Base-by-base conservation (phyloP, 2,113 vertebrate genomes). In the Acinonyx jubatus region DNA sequence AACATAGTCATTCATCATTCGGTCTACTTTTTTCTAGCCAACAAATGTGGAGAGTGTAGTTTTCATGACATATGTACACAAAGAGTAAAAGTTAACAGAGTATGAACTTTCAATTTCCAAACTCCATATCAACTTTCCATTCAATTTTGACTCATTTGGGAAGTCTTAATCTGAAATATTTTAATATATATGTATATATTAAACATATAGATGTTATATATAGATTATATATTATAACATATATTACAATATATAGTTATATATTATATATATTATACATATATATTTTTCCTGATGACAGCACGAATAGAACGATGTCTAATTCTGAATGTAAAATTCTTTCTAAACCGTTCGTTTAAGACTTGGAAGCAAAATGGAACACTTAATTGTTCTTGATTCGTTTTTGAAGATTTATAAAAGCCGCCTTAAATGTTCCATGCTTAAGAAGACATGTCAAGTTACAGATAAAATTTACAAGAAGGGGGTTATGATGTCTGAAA, bases 401-500 rank as follows among this genome's bases (percentile, higher is more conserved):
- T 94, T 74, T 68, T 69, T 63, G 73, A 96, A 86, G 85, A 83
- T 74, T 95, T 96, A 23, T 93, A 93, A 96, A 96, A 80, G 5
- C 36, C 27, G 97, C 63, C 50, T 96, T 89, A 66, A 65, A 83
- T 69, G 63, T 93, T 36, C 61, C 33, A 80, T 79, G 48, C 25
- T 76, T 78, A 78, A 97, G 48, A 92, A 89, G 86, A 52, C n/a
- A 15, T 85, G 48, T 81, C 74, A 66, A 84, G 36, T 18, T 92
- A 84, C 94, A 85, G 55, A 78, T 69, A 91, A 15, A 91, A 96
- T 95, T 94, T 96, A 89, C 21, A 50, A 38, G 74, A 93, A 97
- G 82, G 33, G 31, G 52, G 73, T 71, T 86, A 23, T 23, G 18
- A 55, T 55, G 91, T 87, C 74, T 95, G 63, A 90, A 94, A 96